Conservation (phyloP, 2,797 vertebrate species). For the Centroberyx gerrardi region DNA sequence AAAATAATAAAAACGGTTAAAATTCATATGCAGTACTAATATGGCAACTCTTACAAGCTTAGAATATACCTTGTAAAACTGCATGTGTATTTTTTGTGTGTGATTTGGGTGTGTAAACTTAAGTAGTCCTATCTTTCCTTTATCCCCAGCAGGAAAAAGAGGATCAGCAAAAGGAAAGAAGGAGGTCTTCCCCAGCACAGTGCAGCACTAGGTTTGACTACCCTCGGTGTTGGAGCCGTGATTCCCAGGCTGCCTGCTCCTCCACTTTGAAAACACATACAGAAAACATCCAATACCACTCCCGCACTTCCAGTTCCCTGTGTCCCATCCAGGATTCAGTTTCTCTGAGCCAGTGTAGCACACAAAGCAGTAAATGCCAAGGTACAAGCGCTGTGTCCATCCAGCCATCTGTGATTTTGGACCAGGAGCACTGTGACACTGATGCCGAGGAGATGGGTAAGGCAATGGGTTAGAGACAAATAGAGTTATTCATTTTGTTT, state of each 20-base stretch:
- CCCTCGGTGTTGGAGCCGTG: conserved; percentile 50
- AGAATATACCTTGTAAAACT: no score
- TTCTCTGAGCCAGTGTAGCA: conserved; percentile 80
- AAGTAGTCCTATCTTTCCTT: conserved; percentile 8
- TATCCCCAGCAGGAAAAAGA: conserved; percentile 53
- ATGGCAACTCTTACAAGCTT: no score
- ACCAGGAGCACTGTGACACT: conserved; percentile 42
- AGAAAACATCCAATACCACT: conserved; percentile 63
- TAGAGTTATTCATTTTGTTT: background rate
- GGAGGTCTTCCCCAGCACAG: conserved; percentile 32
- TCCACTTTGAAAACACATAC: conserved; percentile 86
- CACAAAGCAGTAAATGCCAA: conserved; percentile 82
- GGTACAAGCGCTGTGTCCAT: conserved; percentile 51
- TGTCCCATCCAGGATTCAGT: conserved; percentile 84
- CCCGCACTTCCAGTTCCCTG: conserved; percentile 83
- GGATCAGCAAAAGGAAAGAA: conserved; percentile 38
- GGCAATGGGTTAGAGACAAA: conserved; percentile 17
- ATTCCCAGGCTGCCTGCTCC: conserved; percentile 82
- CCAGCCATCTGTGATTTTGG: conserved; percentile 51
- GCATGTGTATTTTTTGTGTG: background rate
- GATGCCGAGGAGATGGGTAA: conserved; percentile 54
- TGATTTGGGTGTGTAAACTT: background rate
- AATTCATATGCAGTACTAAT: no score
- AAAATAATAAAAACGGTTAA: background rate
- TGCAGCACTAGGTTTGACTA: conserved; percentile 9